Conservation (phyloP, 1,140 invertebrate species). For the Temnothorax nylanderi region DNA sequence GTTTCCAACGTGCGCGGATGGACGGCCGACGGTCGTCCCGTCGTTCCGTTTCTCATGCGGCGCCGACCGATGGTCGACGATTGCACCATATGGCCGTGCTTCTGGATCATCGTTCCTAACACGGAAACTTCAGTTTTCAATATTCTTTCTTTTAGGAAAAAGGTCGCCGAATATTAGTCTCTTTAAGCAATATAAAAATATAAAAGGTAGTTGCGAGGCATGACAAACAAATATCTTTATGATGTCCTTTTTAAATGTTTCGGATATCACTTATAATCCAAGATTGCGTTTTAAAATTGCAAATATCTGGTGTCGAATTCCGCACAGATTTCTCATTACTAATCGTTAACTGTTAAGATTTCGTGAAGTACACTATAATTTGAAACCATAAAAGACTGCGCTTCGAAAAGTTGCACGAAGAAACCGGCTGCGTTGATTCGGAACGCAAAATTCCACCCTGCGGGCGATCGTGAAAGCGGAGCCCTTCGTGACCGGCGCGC, state of each 20-base stretch:
- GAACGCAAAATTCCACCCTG: constrained; percentile 27
- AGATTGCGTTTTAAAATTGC: neutral
- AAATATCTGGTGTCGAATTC: neutral
- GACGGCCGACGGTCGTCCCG: neutral
- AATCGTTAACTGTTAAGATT: neutral
- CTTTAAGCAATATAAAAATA: neutral
- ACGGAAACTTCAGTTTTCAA: neutral
- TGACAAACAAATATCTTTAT: neutral
- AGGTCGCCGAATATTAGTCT: neutral
- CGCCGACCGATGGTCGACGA: constrained; percentile 24
- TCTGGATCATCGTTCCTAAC: neutral
- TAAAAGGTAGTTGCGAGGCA: neutral
- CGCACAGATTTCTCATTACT: neutral
- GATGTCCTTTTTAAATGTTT: neutral
- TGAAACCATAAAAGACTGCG: neutral
- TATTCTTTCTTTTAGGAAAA: neutral
- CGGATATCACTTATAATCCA: neutral
- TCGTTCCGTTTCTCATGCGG: constrained; percentile 62
- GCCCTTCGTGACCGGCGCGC: neutral
- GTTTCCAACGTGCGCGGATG: constrained; percentile 64
- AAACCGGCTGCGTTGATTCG: constrained; percentile 10
- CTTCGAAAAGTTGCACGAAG: constrained; percentile 8
- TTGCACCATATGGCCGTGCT: constrained; percentile 3
- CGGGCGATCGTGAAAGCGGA: constrained; percentile 1
- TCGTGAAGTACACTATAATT: neutral